Conservation (phyloP, 92 coral and sea anemone species). For the Scolanthus callimorphus region DNA sequence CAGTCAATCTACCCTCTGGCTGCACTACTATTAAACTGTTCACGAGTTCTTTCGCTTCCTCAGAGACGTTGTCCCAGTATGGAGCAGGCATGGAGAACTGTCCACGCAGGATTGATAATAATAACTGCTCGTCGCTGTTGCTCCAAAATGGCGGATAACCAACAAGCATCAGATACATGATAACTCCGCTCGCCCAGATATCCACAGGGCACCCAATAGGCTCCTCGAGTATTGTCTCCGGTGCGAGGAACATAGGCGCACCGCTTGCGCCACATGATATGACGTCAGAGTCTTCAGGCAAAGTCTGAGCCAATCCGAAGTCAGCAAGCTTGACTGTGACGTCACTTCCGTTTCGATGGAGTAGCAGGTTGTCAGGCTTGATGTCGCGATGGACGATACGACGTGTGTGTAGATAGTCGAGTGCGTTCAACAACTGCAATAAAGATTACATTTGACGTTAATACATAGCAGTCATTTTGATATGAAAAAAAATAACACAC, state of each 20-base stretch:
- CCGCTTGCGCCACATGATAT: constrained; percentile 82
- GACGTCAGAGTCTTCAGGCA: constrained; percentile 55
- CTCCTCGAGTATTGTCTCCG: constrained; percentile 93
- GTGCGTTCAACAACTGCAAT: constrained; percentile 68
- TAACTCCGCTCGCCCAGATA: constrained; percentile 88
- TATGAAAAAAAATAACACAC: no score
- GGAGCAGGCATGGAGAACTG: constrained; percentile 62
- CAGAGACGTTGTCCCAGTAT: constrained; percentile 68
- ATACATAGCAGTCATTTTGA: no score
- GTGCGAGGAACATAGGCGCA: constrained; percentile 96
- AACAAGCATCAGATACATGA: constrained; percentile 73
- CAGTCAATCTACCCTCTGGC: constrained; percentile 70
- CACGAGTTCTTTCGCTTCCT: constrained; percentile 61
- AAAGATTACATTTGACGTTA: no score
- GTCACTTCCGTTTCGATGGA: constrained; percentile 52
- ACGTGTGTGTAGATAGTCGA: constrained; percentile 76
- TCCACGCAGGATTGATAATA: constrained; percentile 73
- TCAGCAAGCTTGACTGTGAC: constrained; percentile 79
- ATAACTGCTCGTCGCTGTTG: constrained; percentile 66
- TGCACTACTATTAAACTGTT: constrained; percentile 54
- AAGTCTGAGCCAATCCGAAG: constrained; percentile 85
- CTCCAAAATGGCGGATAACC: constrained; percentile 99
- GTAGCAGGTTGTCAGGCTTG: constrained; percentile 90
- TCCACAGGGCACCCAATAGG: constrained; percentile 91
- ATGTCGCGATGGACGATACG: constrained; percentile 88